Base-by-base conservation (phyloP, 2,797 vertebrate genomes). In the Thripadectes ignobilis region DNA sequence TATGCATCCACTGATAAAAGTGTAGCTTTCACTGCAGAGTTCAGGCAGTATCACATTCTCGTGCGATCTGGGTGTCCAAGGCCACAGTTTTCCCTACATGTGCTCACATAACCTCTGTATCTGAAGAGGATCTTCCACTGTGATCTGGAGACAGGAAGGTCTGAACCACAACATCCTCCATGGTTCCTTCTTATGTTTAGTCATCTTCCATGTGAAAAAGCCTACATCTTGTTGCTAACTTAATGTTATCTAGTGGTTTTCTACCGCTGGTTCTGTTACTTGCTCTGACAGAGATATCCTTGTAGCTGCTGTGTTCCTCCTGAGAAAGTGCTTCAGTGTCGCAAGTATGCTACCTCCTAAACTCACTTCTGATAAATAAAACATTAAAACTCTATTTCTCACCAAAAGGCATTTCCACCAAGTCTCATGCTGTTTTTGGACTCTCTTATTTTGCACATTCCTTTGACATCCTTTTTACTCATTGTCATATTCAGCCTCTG, bases 151-250 rank as follows among this genome's bases (percentile, higher is more conserved):
- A 83, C 61, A 4, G 17, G 57, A 48, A 73, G 19, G 15, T 49
- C 75, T 87, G 75, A 77, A 83, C 30, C 52, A 78, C 74, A 77
- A 59, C 61, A 92, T 91, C 68, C 83, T 85, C 59, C 41, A 43
- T 83, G 39, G 45, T 67, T 89, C 89, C 57, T 94, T 76, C 71
- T 76, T 30, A 22, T 80, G 48, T 87, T 95, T 89, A 89, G 67
- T 91, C 87, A 95, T 71, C 46, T 12, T 85, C 41, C 45, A 32
- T 0, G 0, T 72, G 68, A 51, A 91, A 90, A 84, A 74, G 6
- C 1, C 29, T 71, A 32, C 41, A 46, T 91, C 63, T 79, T 76
- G 22, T 41, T 57, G 57, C 59, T 79, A 55, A 71, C 32, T 75
- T 90, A 66, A 69, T 81, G n/a, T 75, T 68, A 41, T 39, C 75